Conservation (phyloP, 2,888 invertebrate genomes). For the Erebia palarica region DNA sequence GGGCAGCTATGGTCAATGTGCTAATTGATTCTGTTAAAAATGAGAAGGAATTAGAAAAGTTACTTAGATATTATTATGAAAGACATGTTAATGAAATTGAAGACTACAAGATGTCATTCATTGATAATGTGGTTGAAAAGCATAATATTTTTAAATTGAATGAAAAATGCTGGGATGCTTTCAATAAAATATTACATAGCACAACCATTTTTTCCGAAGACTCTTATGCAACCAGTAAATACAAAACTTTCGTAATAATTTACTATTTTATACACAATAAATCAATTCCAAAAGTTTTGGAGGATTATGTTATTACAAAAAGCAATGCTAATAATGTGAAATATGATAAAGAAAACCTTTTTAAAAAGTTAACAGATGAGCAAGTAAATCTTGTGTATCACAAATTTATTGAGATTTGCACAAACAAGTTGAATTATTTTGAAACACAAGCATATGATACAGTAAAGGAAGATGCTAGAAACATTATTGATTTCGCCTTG, state of each 20-base stretch:
- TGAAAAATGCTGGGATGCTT: constrained; percentile 55
- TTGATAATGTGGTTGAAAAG: constrained; percentile 45
- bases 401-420: constrained; percentile 46
- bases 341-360: constrained; percentile 1
- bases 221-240: constrained; percentile 39
- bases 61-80: constrained; percentile 58
- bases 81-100: constrained; percentile 57
- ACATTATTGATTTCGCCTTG: constrained; percentile 36
- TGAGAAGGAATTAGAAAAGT: constrained; percentile 49
- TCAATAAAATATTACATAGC: constrained; percentile 57
- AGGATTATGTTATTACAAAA: constrained; percentile 3
- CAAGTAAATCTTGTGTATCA: constrained; percentile 44
- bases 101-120: constrained; percentile 49
- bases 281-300: constrained; percentile 46
- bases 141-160: constrained; percentile 55
- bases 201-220: constrained; percentile 1
- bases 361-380: constrained; percentile 36
- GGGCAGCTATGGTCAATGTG: constrained; percentile 49
- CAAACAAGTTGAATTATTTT: constrained; percentile 44
- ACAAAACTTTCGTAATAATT: constrained; percentile 47
- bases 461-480: constrained; percentile 40
- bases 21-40: constrained; percentile 52
- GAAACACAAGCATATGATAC: constrained; percentile 42
- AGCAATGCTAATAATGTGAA: constrained; percentile 11
- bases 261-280: constrained; percentile 53